These are phyloP conservation scores for Chaetura pelagica DNA, from an alignment of 2,113 vertebrate genomes.

Conservation along the genomic window DNA sequence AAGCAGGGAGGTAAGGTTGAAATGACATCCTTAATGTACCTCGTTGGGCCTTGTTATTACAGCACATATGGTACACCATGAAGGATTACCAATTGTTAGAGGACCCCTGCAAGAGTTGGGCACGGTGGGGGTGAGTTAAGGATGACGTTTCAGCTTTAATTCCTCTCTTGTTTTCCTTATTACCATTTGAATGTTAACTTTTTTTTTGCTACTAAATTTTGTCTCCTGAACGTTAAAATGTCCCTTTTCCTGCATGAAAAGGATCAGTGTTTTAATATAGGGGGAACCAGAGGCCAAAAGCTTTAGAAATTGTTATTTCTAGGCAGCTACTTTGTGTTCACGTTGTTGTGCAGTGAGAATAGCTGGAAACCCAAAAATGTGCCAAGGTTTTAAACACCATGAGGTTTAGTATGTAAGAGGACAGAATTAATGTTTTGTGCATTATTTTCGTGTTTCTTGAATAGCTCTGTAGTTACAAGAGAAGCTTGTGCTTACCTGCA, in stretches of 20 bases:
- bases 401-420: conserved; percentile 37
- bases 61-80: conserved; percentile 61
- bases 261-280: neutral
- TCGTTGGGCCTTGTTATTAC: conserved; percentile 59
- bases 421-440: conserved; percentile 19
- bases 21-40: conserved; percentile 62
- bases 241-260: neutral
- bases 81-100: conserved; percentile 72
- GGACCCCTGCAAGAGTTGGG: conserved; percentile 59
- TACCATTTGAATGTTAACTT: conserved; percentile 6
- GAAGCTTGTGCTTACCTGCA: neutral
- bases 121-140: conserved; percentile 66
- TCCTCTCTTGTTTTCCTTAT: conserved; percentile 46
- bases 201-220: neutral
- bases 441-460: conserved; percentile 12
- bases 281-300: neutral
- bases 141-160: conserved; percentile 68
- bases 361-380: conserved; percentile 59
- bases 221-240: neutral
- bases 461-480: neutral
- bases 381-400: conserved; percentile 65
- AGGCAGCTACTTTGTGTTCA: conserved; percentile 37
- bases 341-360: conserved; percentile 36
- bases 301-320: conserved; percentile 26
- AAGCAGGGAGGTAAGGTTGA: conserved; percentile 58